Evolutionary conservation across 2,888 invertebrate genomes (phyloP), one percentile per base, ranked within the genome.

Genomic region (Ganaspis brasiliensis): DNA sequence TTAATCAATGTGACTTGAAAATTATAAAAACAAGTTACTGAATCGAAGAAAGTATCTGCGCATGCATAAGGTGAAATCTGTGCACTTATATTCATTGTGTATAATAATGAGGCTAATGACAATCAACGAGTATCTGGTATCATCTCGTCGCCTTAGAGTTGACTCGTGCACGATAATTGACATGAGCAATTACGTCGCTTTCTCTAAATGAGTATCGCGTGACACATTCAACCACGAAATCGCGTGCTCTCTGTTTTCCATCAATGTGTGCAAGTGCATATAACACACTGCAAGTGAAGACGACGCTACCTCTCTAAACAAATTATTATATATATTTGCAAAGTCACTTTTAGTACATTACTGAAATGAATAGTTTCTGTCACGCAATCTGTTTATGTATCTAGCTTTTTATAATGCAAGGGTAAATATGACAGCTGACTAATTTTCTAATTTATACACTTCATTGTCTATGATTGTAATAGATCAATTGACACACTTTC

Each of bases 171-270:
- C 21, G 14, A 67, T 67, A 67, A 67, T 67, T 67, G 67, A 67
- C 67, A 67, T 67, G 45, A 67, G 67, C 67, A 67, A 67, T 67
- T 67, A 67, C 67, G 24, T 24, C 40, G 45, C 67, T 67, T 67
- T 67, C 67, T 67, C 45, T 67, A 67, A 67, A 67, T 67, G 45
- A 67, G 67, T 67, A 67, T 67, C 67, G 67, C 67, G 67, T 67
- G 67, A 67, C 67, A 67, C 12, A 40, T 63, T 40, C 63, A 40
- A 19, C 63, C 63, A 37, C 63, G 63, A 63, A 63, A 63, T 63
- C 63, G 67, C 40, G 67, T 67, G 67, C 45, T 40, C 40, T 63
- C 19, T 63, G 37, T 63, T 63, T 63, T 63, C 19, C 40, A 19
- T 37, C 21, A 59, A 59, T 31, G 19, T 19, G 19, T 61, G 12